A percentile compares a stretch with the other conserved stretches of the same genome.
These are phyloP conservation scores for Plagiodera versicolora DNA, from an alignment of 2,888 invertebrate species.

Conservation along the genomic window DNA sequence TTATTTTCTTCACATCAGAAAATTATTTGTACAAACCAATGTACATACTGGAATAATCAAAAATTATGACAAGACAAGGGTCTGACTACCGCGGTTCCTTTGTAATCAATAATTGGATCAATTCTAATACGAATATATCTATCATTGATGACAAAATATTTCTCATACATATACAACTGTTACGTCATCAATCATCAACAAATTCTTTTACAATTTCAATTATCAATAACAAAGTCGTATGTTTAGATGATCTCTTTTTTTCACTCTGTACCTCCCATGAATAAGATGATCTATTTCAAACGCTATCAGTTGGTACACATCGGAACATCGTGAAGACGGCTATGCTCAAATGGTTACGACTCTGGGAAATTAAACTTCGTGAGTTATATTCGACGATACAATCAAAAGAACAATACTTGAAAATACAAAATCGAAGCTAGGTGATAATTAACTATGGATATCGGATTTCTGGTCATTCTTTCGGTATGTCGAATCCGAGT, in stretches of 20 bases:
- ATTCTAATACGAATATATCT: too few species aligned
- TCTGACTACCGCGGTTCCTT: too few species aligned
- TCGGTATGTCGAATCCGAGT: neutral
- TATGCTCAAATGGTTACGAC: conserved; percentile 38
- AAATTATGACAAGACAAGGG: too few species aligned
- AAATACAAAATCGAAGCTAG: conserved; percentile 36
- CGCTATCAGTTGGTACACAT: neutral
- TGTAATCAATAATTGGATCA: too few species aligned
- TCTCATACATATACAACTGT: too few species aligned
- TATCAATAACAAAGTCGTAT: too few species aligned
- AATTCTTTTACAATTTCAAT: too few species aligned
- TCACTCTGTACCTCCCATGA: neutral
- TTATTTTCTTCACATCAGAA: too few species aligned
- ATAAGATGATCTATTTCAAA: neutral
- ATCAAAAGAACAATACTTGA: conserved; percentile 40
- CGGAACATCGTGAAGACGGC: conserved; percentile 6
- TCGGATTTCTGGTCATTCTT: conserved; percentile 22
- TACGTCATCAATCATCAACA: too few species aligned
- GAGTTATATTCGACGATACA: conserved; percentile 39
- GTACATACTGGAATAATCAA: too few species aligned
- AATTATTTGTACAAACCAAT: too few species aligned
- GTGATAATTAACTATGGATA: conserved; percentile 36
- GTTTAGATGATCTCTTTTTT: neutral
- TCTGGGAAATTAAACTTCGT: conserved; percentile 43
- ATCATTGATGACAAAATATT: too few species aligned